These are phyloP conservation scores for Polypterus bichir DNA, from an alignment of 2,113 vertebrate species.

Conservation along the genomic window DNA sequence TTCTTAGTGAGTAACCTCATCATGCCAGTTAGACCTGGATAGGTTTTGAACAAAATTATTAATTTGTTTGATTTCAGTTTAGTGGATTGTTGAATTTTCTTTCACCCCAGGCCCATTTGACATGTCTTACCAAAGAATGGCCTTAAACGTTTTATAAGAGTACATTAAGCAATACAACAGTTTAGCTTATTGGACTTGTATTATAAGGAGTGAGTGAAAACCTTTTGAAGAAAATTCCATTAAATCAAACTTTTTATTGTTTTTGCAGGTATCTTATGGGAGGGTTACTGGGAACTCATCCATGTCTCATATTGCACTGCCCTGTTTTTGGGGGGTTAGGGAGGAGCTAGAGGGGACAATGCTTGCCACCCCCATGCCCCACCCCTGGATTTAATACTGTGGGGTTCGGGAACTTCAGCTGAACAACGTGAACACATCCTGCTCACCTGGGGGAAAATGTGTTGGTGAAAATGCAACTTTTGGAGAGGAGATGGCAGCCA, in stretches of 20 bases:
- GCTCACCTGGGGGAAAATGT: conserved; percentile 31
- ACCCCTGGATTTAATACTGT: conserved; percentile 23
- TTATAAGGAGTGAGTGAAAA: no score
- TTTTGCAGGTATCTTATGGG: conserved; percentile 61
- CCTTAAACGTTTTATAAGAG: no score
- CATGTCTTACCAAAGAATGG: no score
- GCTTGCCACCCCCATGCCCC: conserved; percentile 28
- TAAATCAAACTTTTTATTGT: conserved; percentile 1
- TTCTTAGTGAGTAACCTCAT: no score
- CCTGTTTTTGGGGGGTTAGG: conserved; percentile 69
- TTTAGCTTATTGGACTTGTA: no score
- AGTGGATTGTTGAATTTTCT: no score
- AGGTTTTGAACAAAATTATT: no score
- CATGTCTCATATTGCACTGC: conserved; percentile 75
- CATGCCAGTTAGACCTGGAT: no score
- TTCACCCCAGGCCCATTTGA: no score
- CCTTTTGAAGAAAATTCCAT: no score
- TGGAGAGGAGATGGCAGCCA: conserved; percentile 19
- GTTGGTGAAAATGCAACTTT: conserved; percentile 15
- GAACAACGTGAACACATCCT: conserved; percentile 34
- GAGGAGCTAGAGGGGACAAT: conserved; percentile 55
- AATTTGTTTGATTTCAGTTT: no score
- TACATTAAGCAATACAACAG: no score
- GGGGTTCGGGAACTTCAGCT: conserved; percentile 26
- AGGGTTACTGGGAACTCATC: conserved; percentile 73